phyloP scores from a whole-genome alignment of 2,888 invertebrate genomes.

The Chrysolina oricalcia region DNA sequence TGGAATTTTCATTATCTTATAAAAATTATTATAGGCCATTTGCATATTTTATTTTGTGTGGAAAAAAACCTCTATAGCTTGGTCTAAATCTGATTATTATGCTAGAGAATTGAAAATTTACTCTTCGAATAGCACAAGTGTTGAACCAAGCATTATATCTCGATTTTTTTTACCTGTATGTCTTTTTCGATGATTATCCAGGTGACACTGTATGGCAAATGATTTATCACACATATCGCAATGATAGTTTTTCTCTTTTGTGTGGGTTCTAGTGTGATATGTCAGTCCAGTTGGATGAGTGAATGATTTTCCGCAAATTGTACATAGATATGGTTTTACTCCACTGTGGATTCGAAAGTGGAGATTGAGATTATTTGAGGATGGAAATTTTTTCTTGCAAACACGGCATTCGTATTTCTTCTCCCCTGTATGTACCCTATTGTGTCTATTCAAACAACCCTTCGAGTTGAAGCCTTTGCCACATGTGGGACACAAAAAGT shows the following conservation, averaged over 20 bases:
- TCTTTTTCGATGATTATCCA: conserved; percentile 63
- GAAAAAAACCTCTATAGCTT: too few species aligned
- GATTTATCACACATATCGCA: conserved; percentile 63
- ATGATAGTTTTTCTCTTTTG: conserved; percentile 64
- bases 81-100: background rate
- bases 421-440: conserved; percentile 62
- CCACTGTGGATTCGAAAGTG: conserved; percentile 62
- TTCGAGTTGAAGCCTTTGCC: conserved; percentile 63
- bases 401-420: conserved; percentile 61
- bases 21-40: too few species aligned
- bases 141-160: too few species aligned
- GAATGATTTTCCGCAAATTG: conserved; percentile 62
- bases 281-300: conserved; percentile 62
- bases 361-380: conserved; percentile 60
- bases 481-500: conserved; percentile 62
- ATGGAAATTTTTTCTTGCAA: conserved; percentile 60
- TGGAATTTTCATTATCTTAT: too few species aligned
- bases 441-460: conserved; percentile 60
- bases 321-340: conserved; percentile 62
- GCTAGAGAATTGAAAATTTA: background rate
- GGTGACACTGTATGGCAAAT: conserved; percentile 63
- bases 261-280: conserved; percentile 63
- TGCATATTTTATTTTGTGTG: too few species aligned
- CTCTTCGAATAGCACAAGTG: background rate
- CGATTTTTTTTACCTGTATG: conserved; percentile 59